Evolutionary conservation across 2,113 vertebrate species (phyloP).

Genomic region (Cololabis saira): DNA sequence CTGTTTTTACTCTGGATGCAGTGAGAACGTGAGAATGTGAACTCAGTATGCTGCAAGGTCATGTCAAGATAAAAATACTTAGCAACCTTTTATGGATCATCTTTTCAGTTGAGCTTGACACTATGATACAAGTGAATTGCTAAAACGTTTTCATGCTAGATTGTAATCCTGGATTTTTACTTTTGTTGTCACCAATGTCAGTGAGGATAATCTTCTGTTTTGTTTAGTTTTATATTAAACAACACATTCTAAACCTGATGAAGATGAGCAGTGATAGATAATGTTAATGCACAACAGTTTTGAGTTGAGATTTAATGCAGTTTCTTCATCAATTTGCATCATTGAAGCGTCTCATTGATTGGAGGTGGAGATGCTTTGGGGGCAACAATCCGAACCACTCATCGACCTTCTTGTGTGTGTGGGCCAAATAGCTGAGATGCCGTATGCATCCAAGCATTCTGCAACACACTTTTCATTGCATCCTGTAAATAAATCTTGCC

Average conservation of each 20-base stretch:
- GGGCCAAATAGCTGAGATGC: constrained; percentile 75
- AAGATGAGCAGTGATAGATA: too few relatives aligned
- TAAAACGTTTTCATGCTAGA: constrained; percentile 26
- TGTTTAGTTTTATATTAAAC: too few relatives aligned
- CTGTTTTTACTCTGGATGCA: constrained; percentile 14
- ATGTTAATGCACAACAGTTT: too few relatives aligned
- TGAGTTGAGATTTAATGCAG: background rate
- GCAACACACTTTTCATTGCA: constrained; percentile 76
- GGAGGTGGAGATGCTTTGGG: constrained; percentile 45
- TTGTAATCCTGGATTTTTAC: background rate
- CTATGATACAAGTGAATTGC: constrained; percentile 27
- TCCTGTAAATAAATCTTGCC: constrained; percentile 79
- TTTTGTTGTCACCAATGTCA: background rate
- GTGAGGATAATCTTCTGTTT: too few relatives aligned
- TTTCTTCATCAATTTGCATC: constrained; percentile 5
- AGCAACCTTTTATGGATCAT: constrained; percentile 79
- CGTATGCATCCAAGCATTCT: constrained; percentile 72
- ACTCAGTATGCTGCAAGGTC: constrained; percentile 72
- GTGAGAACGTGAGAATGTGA: constrained; percentile 74
- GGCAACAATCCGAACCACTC: constrained; percentile 56
- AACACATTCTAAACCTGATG: too few relatives aligned
- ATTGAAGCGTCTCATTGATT: constrained; percentile 54
- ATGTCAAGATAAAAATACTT: constrained; percentile 82
- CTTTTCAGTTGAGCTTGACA: constrained; percentile 62
- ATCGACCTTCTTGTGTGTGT: constrained; percentile 61